Conservation (phyloP, 2,888 invertebrate species). For the Crematogaster levior region DNA sequence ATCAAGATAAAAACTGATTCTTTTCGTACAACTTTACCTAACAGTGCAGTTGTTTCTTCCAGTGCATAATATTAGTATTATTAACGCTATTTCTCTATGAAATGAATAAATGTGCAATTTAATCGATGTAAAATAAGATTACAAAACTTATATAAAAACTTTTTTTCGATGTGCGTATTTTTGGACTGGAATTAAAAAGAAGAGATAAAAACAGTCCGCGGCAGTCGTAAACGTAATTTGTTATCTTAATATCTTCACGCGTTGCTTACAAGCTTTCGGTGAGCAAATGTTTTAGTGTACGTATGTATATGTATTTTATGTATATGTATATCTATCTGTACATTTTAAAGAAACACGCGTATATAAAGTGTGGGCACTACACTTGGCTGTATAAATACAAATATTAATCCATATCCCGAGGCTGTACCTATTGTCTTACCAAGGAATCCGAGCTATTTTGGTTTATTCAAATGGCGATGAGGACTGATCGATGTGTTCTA, state of each 20-base stretch:
- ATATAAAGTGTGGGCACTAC: conserved; percentile 28
- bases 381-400: conserved; percentile 50
- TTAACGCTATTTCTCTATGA: neutral
- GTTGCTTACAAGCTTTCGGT: conserved; percentile 43
- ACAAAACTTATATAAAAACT: conserved; percentile 9
- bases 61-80: conserved; percentile 9
- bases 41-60: conserved; percentile 1
- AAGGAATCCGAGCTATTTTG: conserved; percentile 31
- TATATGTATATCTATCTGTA: conserved; percentile 38
- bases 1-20: neutral
- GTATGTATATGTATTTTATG: conserved; percentile 37
- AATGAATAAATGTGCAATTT: conserved; percentile 9
- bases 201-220: neutral
- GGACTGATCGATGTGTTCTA: neutral
- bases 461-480: neutral
- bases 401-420: conserved; percentile 65
- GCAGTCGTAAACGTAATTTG: conserved; percentile 8
- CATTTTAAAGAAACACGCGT: conserved; percentile 41
- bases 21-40: neutral
- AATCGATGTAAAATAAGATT: conserved; percentile 13
- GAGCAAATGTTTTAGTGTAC: conserved; percentile 46
- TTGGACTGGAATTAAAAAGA: conserved; percentile 13
- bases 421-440: conserved; percentile 51
- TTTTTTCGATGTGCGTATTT: conserved; percentile 37
- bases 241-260: conserved; percentile 28